These are phyloP conservation scores for Chrysolina haemoptera DNA, from an alignment of 2,888 invertebrate species.

Conservation along the genomic window DNA sequence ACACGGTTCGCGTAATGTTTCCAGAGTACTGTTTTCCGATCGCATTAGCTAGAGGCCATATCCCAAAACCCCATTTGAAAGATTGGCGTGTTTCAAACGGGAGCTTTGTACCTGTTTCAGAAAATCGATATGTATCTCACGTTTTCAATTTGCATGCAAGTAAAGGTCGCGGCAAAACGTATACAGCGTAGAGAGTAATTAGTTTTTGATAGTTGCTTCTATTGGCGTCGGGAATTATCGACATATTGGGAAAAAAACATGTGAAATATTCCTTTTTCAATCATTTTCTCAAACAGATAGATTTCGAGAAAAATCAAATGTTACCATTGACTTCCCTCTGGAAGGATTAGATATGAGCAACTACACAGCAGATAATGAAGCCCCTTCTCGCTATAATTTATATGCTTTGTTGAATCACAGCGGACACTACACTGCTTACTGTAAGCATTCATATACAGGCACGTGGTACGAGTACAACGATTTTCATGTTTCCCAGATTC, in stretches of 20 bases:
- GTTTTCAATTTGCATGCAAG: constrained; percentile 17
- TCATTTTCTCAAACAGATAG: not conserved
- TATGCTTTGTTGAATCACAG: no score
- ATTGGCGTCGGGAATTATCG: not conserved
- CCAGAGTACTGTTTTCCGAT: not conserved
- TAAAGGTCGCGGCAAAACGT: not conserved
- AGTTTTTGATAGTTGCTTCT: constrained; percentile 3
- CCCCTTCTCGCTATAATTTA: no score
- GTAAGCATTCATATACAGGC: no score
- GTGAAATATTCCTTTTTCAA: not conserved
- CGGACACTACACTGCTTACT: no score
- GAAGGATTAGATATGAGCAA: no score
- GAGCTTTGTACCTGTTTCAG: constrained; percentile 3
- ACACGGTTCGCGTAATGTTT: not conserved
- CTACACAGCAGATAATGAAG: no score
- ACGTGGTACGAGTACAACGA: no score
- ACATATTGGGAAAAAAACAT: not conserved
- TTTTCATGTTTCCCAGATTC: no score
- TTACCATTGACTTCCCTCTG: no score
- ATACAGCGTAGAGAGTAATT: constrained; percentile 4
- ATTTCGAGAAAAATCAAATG: no score
- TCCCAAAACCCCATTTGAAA: not conserved
- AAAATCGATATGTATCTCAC: constrained; percentile 17
- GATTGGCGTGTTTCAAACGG: constrained; percentile 7
- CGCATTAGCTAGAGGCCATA: not conserved